Evolutionary conservation across 2,113 vertebrate genomes (phyloP).

Genomic region (Accipiter cooperii): DNA sequence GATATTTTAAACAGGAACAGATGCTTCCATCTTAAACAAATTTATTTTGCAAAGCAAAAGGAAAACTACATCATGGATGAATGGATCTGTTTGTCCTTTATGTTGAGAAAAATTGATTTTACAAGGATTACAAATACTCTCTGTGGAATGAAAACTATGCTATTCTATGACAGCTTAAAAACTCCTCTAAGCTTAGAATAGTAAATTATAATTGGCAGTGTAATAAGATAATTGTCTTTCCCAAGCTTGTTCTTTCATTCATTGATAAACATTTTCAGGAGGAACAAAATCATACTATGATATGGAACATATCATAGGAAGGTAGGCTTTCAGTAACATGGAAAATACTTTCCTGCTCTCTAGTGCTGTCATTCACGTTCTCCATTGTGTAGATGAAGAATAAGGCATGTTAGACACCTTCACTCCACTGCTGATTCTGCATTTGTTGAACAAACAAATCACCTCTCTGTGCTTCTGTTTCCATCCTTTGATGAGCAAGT

Average conservation of each 20-base stretch:
- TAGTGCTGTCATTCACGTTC: background rate
- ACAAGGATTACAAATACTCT: background rate
- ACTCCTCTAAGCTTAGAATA: background rate
- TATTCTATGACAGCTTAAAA: background rate
- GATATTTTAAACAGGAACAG: conserved; percentile 8
- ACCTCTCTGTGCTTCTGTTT: background rate
- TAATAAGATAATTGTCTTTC: background rate
- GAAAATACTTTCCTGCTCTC: background rate
- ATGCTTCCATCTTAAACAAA: background rate
- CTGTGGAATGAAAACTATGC: background rate
- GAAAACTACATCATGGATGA: background rate
- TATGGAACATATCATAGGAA: background rate
- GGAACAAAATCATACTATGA: background rate
- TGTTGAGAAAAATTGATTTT: background rate
- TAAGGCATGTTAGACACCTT: background rate
- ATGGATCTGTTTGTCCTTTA: background rate
- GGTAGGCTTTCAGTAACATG: background rate
- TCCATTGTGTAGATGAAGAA: background rate
- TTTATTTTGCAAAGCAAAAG: background rate
- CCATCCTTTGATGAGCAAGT: background rate
- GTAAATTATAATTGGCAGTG: background rate
- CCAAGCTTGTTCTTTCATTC: background rate
- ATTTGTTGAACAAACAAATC: background rate
- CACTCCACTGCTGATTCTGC: background rate
- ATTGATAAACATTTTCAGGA: background rate